A percentile compares a stretch with the other conserved stretches of the same genome.
Evolutionary conservation across 2,113 vertebrate genomes (phyloP).

Genomic region (Mugil cephalus): DNA sequence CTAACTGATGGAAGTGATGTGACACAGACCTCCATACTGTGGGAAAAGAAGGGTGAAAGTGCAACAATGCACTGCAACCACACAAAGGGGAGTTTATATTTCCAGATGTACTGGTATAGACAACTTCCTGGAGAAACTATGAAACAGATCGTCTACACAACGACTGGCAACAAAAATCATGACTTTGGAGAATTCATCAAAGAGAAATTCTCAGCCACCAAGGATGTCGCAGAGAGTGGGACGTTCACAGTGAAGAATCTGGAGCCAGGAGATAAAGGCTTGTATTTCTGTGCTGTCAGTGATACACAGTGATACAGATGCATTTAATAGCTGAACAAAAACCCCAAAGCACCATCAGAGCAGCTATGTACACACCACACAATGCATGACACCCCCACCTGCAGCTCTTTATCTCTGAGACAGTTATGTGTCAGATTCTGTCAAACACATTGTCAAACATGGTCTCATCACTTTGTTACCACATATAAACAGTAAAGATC

Average conservation of each 20-base stretch:
- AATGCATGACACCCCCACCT: too few relatives aligned
- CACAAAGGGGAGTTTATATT: too few relatives aligned
- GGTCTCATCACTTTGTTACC: too few relatives aligned
- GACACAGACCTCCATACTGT: neutral
- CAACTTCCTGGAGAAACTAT: too few relatives aligned
- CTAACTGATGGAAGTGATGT: neutral
- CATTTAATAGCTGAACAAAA: slow-evolving; percentile 39
- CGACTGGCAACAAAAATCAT: neutral
- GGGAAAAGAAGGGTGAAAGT: too few relatives aligned
- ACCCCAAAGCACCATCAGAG: neutral
- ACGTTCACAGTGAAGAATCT: slow-evolving; percentile 42
- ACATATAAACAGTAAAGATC: too few relatives aligned
- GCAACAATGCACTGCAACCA: too few relatives aligned
- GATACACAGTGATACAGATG: slow-evolving; percentile 21
- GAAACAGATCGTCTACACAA: slow-evolving; percentile 29
- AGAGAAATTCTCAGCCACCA: slow-evolving; percentile 39
- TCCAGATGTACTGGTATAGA: too few relatives aligned
- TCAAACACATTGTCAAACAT: too few relatives aligned
- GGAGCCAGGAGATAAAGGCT: slow-evolving; percentile 30
- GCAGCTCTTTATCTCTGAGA: too few relatives aligned
- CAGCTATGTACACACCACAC: neutral
- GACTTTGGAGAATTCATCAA: slow-evolving; percentile 6
- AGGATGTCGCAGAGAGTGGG: fast-evolving
- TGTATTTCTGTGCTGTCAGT: slow-evolving; percentile 58
- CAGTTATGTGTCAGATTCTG: too few relatives aligned